Conservation (phyloP, 2,888 invertebrate species). For the Theretra japonica region DNA sequence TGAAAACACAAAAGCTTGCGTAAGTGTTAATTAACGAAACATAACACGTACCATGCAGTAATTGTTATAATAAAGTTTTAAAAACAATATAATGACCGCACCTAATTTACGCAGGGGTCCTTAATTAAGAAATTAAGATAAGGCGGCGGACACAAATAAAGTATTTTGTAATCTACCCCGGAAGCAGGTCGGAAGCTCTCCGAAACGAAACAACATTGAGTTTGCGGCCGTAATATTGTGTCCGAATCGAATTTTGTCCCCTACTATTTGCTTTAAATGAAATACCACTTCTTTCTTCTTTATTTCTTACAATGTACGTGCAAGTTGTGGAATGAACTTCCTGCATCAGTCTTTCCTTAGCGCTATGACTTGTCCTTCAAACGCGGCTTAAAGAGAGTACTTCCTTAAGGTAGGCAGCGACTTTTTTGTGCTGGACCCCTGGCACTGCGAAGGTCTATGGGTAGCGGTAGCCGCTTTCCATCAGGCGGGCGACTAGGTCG, state of each 20-base stretch:
- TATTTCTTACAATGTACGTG: too few species aligned
- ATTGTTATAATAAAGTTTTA: conserved; percentile 8
- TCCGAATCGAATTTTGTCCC: conserved; percentile 54
- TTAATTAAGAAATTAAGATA: conserved; percentile 83
- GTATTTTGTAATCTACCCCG: conserved; percentile 72
- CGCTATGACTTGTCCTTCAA: too few species aligned
- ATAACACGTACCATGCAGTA: neutral
- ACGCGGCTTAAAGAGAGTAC: too few species aligned
- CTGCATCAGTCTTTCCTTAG: too few species aligned
- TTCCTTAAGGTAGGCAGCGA: too few species aligned
- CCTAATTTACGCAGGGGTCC: conserved; percentile 46
- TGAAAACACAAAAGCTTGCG: neutral
- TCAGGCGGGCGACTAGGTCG: too few species aligned
- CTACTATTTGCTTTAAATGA: conserved; percentile 45
- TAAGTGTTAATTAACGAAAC: neutral
- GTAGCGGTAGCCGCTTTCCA: too few species aligned
- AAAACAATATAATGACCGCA: conserved; percentile 20
- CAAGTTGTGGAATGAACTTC: too few species aligned
- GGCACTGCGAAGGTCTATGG: too few species aligned
- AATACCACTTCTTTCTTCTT: too few species aligned
- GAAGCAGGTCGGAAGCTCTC: conserved; percentile 76
- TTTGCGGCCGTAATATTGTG: conserved; percentile 71
- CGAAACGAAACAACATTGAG: conserved; percentile 62
- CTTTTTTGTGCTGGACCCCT: too few species aligned
- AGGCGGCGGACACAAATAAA: conserved; percentile 68